Evolutionary conservation across 2,888 invertebrate species (phyloP).

Genomic region (Diachrysia chrysitis): DNA sequence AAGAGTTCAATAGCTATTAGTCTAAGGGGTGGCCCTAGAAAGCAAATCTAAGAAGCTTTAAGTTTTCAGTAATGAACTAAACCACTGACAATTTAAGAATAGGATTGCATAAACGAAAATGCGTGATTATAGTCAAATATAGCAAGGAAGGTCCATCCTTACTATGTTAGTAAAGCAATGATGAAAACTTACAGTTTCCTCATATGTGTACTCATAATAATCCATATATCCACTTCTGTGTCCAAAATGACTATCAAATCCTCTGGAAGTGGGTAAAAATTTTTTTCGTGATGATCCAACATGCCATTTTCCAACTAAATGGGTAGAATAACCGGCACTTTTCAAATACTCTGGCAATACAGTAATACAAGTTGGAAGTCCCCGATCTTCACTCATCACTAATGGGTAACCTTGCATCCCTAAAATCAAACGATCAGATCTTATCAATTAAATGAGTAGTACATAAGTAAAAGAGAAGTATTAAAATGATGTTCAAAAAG

Average conservation of each 20-base stretch:
- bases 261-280: constrained; percentile 92
- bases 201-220: constrained; percentile 90
- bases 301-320: constrained; percentile 95
- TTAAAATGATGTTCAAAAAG: no score
- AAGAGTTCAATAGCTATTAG: not conserved
- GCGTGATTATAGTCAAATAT: no score
- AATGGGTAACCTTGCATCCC: constrained; percentile 86
- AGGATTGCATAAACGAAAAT: no score
- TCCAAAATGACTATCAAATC: constrained; percentile 95
- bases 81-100: no score
- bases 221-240: constrained; percentile 95
- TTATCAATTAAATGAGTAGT: no score
- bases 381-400: constrained; percentile 81
- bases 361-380: constrained; percentile 83
- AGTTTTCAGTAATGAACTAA: no score
- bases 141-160: no score
- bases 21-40: no score
- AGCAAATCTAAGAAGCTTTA: no score
- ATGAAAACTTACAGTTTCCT: constrained; percentile 71
- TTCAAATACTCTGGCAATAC: constrained; percentile 90
- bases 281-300: constrained; percentile 87
- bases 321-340: constrained; percentile 92
- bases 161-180: not conserved
- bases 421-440: no score
- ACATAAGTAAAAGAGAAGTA: no score